Conservation (phyloP, 2,888 invertebrate genomes). For the Chydorus sphaericus region DNA sequence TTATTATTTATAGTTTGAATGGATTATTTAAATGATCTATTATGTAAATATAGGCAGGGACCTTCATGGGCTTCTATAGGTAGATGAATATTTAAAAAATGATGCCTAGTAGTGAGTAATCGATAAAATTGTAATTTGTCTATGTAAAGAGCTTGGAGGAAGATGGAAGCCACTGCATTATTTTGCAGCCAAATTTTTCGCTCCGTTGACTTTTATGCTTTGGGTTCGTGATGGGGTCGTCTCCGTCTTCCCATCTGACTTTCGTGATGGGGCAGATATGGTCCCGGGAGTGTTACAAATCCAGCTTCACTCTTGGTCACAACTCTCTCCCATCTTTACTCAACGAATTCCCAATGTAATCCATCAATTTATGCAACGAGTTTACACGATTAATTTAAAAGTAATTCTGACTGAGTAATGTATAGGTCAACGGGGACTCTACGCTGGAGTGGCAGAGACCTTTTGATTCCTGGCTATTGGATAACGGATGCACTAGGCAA, state of each 20-base stretch:
- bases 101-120: background rate
- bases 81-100: slow-evolving; percentile 15
- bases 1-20: no score
- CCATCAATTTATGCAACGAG: background rate
- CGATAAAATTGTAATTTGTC: background rate
- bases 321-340: background rate
- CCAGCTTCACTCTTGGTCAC: slow-evolving; percentile 9
- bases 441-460: background rate
- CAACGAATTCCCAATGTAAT: background rate
- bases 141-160: slow-evolving; percentile 47
- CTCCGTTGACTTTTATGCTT: slow-evolving; percentile 19
- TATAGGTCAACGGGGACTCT: background rate
- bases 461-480: background rate
- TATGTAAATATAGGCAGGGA: no score
- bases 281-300: background rate
- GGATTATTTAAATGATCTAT: no score
- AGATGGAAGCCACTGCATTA: slow-evolving; percentile 84
- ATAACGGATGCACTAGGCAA: slow-evolving; percentile 1
- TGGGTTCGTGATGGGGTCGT: background rate
- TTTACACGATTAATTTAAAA: background rate
- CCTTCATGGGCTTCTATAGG: slow-evolving; percentile 40
- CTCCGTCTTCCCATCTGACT: background rate
- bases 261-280: slow-evolving; percentile 1
- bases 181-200: slow-evolving; percentile 70
- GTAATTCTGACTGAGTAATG: background rate